Evolutionary conservation across 2,797 vertebrate species (phyloP).

Genomic region (Nannoperca australis): DNA sequence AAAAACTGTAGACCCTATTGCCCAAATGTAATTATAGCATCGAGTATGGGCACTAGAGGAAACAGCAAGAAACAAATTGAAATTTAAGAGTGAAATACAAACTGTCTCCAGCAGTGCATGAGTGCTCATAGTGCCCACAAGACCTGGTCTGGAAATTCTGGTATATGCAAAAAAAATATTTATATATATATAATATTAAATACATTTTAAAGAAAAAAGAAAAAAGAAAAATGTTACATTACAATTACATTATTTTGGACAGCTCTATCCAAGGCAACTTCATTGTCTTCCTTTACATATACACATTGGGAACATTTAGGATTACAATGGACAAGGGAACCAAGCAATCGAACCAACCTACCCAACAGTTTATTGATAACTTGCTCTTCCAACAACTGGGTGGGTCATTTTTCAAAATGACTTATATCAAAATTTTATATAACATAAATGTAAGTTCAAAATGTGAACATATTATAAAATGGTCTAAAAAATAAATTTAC

Average conservation of each 20-base stretch:
- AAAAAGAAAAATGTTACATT: not conserved
- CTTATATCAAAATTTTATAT: no score
- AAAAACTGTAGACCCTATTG: slow-evolving; percentile 73
- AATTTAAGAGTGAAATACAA: slow-evolving; percentile 78
- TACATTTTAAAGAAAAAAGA: no score
- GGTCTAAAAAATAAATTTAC: not conserved
- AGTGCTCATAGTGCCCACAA: slow-evolving; percentile 66
- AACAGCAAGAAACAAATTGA: slow-evolving; percentile 79
- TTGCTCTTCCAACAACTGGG: not conserved
- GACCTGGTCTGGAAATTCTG: slow-evolving; percentile 43
- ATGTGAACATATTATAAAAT: not conserved
- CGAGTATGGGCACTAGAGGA: slow-evolving; percentile 73
- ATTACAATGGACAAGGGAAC: not conserved
- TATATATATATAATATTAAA: no score
- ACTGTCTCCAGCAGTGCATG: slow-evolving; percentile 74
- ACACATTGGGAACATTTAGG: not conserved
- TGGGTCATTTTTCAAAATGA: no score
- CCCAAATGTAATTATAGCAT: slow-evolving; percentile 81
- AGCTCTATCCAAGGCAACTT: not conserved
- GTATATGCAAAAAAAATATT: slow-evolving; percentile 14
- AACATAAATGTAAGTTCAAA: not conserved
- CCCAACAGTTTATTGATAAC: not conserved
- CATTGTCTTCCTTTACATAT: not conserved
- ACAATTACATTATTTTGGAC: not conserved
- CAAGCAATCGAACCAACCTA: accelerated